phyloP scores from a whole-genome alignment of 2,888 invertebrate genomes.

The Amaurobius ferox region DNA sequence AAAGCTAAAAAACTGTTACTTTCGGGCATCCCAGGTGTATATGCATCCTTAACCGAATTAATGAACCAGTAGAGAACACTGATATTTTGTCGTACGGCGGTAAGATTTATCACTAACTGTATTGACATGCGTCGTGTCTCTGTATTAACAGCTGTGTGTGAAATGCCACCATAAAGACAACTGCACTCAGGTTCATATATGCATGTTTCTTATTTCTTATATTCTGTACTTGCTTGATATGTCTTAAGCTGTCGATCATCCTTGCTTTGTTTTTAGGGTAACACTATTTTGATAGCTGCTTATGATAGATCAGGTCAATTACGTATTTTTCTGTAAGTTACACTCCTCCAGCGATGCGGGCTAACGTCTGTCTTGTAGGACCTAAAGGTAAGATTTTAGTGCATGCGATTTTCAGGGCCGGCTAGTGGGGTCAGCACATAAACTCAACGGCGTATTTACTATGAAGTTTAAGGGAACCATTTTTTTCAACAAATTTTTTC shows the following conservation, averaged over 20 bases:
- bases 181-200: not conserved
- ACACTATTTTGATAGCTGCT: not conserved
- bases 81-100: too few relatives aligned
- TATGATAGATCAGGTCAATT: too few relatives aligned
- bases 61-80: too few relatives aligned
- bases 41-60: too few relatives aligned
- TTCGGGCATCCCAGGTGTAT: too few relatives aligned
- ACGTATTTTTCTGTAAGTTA: too few relatives aligned
- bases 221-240: not conserved
- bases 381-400: slow-evolving; percentile 33
- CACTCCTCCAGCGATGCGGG: slow-evolving; percentile 3
- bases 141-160: not conserved
- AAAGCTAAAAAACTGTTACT: too few relatives aligned
- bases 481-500: too few relatives aligned
- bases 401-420: too few relatives aligned
- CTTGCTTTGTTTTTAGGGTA: not conserved
- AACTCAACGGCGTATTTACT: too few relatives aligned
- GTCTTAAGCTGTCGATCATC: not conserved
- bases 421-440: too few relatives aligned
- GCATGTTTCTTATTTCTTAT: not conserved
- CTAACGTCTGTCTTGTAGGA: slow-evolving; percentile 37
- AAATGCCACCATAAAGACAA: not conserved
- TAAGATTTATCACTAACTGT: not conserved
- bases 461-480: too few relatives aligned
- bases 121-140: not conserved